Percentiles rank a stretch among this genome's conserved stretches.
Evolutionary conservation across 2,797 vertebrate genomes (phyloP).

Genomic region (Saxicola maurus): DNA sequence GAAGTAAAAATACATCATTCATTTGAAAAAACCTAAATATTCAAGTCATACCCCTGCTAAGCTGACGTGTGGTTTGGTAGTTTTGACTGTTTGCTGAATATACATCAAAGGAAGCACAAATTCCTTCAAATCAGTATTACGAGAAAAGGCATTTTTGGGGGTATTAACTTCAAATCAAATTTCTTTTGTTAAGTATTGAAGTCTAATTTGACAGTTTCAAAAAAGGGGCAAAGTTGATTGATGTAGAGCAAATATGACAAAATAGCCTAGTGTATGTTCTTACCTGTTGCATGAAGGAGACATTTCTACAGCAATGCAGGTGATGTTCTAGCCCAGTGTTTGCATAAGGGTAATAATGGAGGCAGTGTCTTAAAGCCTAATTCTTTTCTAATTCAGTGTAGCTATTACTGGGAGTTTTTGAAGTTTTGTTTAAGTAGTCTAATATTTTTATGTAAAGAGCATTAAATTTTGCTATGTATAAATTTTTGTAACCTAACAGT

Average conservation of each 20-base stretch:
- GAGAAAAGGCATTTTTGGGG: constrained; percentile 40
- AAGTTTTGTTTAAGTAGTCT: constrained; percentile 82
- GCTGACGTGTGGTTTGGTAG: constrained; percentile 69
- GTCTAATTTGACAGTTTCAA: constrained; percentile 69
- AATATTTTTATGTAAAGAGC: constrained; percentile 86
- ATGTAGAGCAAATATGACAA: constrained; percentile 76
- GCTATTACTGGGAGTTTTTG: constrained; percentile 76
- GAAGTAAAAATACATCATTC: constrained; percentile 62
- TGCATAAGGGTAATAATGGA: constrained; percentile 77
- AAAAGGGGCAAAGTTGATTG: constrained; percentile 68
- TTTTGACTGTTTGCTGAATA: constrained; percentile 75
- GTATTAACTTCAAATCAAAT: constrained; percentile 42
- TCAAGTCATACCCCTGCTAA: constrained; percentile 71
- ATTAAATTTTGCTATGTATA: constrained; percentile 86
- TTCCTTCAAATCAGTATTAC: constrained; percentile 67
- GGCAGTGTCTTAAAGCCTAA: constrained; percentile 83
- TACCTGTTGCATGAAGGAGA: constrained; percentile 88
- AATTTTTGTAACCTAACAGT: constrained; percentile 93
- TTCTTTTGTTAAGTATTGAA: constrained; percentile 62
- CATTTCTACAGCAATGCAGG: constrained; percentile 88
- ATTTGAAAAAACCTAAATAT: constrained; percentile 65
- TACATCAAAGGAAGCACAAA: constrained; percentile 71
- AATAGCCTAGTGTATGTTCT: constrained; percentile 87
- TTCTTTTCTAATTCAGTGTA: constrained; percentile 82
- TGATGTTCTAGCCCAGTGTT: constrained; percentile 85